Evolutionary conservation across 92 coral and sea anemone genomes (phyloP), one percentile per base, ranked within the genome.

Genomic region (Hydrozoanthus gracilis): DNA sequence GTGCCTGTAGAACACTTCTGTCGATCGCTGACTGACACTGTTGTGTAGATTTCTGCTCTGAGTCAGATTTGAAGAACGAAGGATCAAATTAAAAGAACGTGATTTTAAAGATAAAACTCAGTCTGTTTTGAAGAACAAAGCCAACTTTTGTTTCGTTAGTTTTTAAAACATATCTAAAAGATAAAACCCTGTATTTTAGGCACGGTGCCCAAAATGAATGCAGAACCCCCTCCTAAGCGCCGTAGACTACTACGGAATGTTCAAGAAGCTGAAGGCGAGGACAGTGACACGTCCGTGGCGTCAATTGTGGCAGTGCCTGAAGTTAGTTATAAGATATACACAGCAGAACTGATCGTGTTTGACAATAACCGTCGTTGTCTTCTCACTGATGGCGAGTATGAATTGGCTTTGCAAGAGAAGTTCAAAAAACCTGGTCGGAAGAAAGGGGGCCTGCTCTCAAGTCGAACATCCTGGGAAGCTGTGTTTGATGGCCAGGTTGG

Each of bases 361-460:
- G 99, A 95, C 66, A 93, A 91, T 73, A 92, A 96, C 78, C 92
- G 95, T 64, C 95, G 93, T 75, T 95, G 98, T 77, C 89, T 96
- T 73, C 91, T 96, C 76, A 90, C 96, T 35, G 99, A 96, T 55
- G 99, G 99, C 2, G 95, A 95, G 66, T 96, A 96, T 67, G 99
- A 96, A 77, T 87, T 96, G 52, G 98, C 96, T 16, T 89, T 96
- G 76, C 96, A 91, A 73, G 98, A 96, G 82, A 95, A 95, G 83
- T 86, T 87, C 93, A 94, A 94, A 78, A 88, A 87, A 47, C 98
- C 98, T 3, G 95, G 95, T 7, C 88, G 98, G 65, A 94, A 94
- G 85, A 89, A 94, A 82, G 60, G 17, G 4, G 98, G 98, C 6
- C 58, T 94, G 18, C 88, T 94, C 71, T 92, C 98, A n/a, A 94